phyloP scores from a whole-genome alignment of 2,888 invertebrate species.

The Coleophora deauratella region DNA sequence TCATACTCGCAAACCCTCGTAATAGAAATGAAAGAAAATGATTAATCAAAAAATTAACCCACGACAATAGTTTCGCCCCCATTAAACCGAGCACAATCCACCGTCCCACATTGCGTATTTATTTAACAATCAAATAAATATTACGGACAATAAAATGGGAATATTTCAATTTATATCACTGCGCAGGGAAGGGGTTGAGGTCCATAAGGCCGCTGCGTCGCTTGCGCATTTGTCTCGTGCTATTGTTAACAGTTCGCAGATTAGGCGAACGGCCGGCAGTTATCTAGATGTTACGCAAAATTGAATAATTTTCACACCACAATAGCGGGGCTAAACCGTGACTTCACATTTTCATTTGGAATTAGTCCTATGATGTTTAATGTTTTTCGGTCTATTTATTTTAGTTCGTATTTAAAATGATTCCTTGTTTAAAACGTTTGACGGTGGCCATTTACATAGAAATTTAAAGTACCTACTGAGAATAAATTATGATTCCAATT shows the following conservation, averaged over 20 bases:
- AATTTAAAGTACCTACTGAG: too few relatives aligned
- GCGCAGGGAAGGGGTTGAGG: slow-evolving; percentile 62
- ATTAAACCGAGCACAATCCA: slow-evolving; percentile 61
- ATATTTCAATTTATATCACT: slow-evolving; percentile 71
- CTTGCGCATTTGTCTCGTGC: slow-evolving; percentile 29
- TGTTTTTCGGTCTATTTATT: slow-evolving; percentile 30
- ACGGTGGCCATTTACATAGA: too few relatives aligned
- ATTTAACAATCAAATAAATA: slow-evolving; percentile 75
- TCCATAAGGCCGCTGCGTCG: slow-evolving; percentile 18
- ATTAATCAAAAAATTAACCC: slow-evolving; percentile 75
- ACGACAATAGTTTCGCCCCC: slow-evolving; percentile 60
- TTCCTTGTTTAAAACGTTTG: too few relatives aligned
- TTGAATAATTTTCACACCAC: slow-evolving; percentile 55
- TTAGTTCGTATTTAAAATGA: too few relatives aligned
- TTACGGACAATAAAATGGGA: slow-evolving; percentile 70
- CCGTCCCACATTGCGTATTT: slow-evolving; percentile 69
- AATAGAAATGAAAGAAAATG: slow-evolving; percentile 33
- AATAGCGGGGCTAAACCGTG: slow-evolving; percentile 33
- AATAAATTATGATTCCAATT: too few relatives aligned
- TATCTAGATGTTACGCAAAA: slow-evolving; percentile 69
- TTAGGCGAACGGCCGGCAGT: slow-evolving; percentile 36
- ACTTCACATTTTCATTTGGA: slow-evolving; percentile 26
- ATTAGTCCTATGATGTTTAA: slow-evolving; percentile 24
- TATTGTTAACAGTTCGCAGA: slow-evolving; percentile 44
- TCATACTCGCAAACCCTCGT: slow-evolving; percentile 52